phyloP scores from a whole-genome alignment of 2,113 vertebrate genomes.

The Phoenicopterus ruber region DNA sequence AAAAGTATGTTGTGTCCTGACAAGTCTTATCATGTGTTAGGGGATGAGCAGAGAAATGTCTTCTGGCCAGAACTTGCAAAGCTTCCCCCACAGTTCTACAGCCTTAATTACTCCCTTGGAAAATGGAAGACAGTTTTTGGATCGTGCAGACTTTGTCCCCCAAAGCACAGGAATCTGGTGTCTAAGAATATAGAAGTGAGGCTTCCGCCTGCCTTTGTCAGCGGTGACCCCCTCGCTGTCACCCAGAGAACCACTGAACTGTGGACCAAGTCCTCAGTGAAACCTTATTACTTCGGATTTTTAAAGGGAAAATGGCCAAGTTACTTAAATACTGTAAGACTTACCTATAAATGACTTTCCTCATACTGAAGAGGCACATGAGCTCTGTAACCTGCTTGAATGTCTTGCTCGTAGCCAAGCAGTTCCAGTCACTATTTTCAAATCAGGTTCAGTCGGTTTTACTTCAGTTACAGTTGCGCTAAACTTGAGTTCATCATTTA shows the following conservation, averaged over 20 bases:
- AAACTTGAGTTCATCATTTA: neutral
- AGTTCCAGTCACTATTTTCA: neutral
- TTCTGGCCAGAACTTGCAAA: conserved; percentile 6
- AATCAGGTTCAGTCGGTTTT: neutral
- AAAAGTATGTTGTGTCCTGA: conserved; percentile 11
- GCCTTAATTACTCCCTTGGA: neutral
- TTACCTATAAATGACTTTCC: neutral
- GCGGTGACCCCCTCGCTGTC: neutral
- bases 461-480: neutral
- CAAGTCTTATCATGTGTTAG: conserved; percentile 58
- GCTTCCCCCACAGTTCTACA: neutral
- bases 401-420: neutral
- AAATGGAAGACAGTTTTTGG: neutral
- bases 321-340: neutral
- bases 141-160: neutral
- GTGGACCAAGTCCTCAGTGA: neutral
- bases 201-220: neutral
- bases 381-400: neutral
- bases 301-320: neutral
- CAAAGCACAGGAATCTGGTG: neutral
- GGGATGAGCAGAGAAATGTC: conserved; percentile 9
- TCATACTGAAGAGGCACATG: neutral
- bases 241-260: neutral
- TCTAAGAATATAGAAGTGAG: neutral
- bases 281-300: neutral